A percentile compares a stretch with the other conserved stretches of the same genome.
Evolutionary conservation across 2,888 invertebrate genomes (phyloP).

Genomic region (Nomada ferruginata): DNA sequence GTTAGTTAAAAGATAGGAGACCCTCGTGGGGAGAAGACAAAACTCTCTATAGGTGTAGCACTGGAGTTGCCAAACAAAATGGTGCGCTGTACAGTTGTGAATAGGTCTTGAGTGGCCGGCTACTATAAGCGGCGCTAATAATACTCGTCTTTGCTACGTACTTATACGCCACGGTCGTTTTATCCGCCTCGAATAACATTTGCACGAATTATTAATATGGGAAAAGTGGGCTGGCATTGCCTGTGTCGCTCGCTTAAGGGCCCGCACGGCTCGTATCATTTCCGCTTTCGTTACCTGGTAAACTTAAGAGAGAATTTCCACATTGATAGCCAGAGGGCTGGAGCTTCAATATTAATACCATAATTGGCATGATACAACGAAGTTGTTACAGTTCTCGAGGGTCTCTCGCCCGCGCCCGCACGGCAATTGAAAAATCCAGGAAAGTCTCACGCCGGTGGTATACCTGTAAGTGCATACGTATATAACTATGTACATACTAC

Average conservation of each 20-base stretch:
- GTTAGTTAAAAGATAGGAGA: neutral
- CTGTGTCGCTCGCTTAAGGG: neutral
- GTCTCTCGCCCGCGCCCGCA: slow-evolving; percentile 23
- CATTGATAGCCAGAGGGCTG: slow-evolving; percentile 32
- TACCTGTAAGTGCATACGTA: neutral
- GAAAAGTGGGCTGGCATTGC: neutral
- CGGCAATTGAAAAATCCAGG: slow-evolving; percentile 54
- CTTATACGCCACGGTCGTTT: neutral
- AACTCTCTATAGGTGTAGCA: neutral
- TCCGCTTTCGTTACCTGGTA: slow-evolving; percentile 41
- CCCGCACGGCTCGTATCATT: slow-evolving; percentile 1
- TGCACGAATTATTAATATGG: neutral
- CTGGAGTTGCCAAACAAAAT: neutral
- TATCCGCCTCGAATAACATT: neutral
- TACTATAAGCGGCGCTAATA: neutral
- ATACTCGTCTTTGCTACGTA: neutral
- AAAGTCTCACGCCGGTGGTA: slow-evolving; percentile 17
- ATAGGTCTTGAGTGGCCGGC: neutral
- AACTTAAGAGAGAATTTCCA: slow-evolving; percentile 22
- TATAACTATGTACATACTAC: neutral
- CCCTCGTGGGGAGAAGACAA: neutral
- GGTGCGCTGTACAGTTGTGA: neutral
- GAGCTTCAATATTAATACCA: slow-evolving; percentile 52
- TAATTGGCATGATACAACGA: slow-evolving; percentile 48
- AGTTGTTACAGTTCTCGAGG: slow-evolving; percentile 47